Conservation (phyloP, 2,113 vertebrate genomes). For the Macaca nemestrina region DNA sequence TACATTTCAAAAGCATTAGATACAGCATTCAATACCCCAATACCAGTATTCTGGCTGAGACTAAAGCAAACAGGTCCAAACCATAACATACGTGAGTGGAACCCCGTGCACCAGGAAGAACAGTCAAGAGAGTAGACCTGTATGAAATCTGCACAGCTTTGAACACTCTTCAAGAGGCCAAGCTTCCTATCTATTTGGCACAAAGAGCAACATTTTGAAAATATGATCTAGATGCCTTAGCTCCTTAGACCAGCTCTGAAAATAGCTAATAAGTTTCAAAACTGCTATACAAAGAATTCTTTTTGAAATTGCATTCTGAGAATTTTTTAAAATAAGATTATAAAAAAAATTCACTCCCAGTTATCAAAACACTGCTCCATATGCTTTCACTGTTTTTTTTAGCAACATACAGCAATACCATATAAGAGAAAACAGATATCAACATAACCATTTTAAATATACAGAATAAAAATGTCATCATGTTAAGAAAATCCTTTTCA, state of each 20-base stretch:
- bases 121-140: too few relatives aligned
- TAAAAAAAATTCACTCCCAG: conserved; percentile 26
- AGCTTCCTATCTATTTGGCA: not conserved
- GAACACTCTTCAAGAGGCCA: not conserved
- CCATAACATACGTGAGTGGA: rapidly evolving
- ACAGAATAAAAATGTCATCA: conserved; percentile 27
- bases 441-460: conserved; percentile 6
- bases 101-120: too few relatives aligned
- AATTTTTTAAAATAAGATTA: conserved; percentile 19
- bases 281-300: not conserved
- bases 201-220: conserved; percentile 8
- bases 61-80: not conserved
- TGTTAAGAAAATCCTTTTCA: conserved; percentile 38
- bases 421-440: not conserved
- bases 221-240: not conserved
- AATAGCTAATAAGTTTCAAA: conserved; percentile 44
- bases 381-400: not conserved
- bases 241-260: conserved; percentile 33
- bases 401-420: not conserved
- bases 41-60: not conserved
- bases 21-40: not conserved
- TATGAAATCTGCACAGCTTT: not conserved
- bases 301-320: not conserved
- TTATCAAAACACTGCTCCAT: conserved; percentile 36
- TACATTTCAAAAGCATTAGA: not conserved